These are phyloP conservation scores for Carterocephalus palaemon DNA, from an alignment of 2,888 invertebrate species.

Conservation along the genomic window DNA sequence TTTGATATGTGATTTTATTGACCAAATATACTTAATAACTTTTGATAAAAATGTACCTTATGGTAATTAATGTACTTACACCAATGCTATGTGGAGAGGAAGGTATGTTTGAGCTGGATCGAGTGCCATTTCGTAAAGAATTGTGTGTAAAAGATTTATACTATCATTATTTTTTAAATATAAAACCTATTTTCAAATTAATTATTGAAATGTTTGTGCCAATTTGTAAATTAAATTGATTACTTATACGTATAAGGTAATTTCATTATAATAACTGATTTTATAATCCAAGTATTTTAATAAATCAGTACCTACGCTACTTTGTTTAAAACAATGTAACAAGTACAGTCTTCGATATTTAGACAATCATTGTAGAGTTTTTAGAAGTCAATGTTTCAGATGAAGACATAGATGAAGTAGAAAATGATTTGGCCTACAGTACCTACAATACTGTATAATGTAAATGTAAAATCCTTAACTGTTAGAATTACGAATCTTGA, in stretches of 20 bases:
- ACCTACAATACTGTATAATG: no score
- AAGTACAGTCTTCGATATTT: no score
- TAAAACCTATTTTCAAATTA: constrained; percentile 35
- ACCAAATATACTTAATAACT: constrained; percentile 52
- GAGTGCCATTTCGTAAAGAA: constrained; percentile 5
- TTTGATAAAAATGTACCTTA: constrained; percentile 38
- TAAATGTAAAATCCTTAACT: no score
- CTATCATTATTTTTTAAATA: not conserved
- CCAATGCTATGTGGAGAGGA: not conserved
- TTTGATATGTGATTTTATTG: constrained; percentile 58
- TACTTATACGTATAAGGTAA: not conserved
- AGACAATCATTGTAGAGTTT: no score
- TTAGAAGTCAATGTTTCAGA: no score
- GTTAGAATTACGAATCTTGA: no score
- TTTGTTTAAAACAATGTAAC: no score
- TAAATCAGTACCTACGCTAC: no score
- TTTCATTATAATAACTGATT: not conserved
- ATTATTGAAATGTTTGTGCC: constrained; percentile 50
- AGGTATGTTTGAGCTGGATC: not conserved
- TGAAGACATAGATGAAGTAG: no score
- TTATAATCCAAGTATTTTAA: no score
- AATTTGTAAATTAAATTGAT: constrained; percentile 31
- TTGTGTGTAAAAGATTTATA: not conserved
- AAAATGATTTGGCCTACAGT: no score
- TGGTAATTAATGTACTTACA: constrained; percentile 37